Conservation (phyloP, 2,888 invertebrate genomes). For the Phasia obesa region DNA sequence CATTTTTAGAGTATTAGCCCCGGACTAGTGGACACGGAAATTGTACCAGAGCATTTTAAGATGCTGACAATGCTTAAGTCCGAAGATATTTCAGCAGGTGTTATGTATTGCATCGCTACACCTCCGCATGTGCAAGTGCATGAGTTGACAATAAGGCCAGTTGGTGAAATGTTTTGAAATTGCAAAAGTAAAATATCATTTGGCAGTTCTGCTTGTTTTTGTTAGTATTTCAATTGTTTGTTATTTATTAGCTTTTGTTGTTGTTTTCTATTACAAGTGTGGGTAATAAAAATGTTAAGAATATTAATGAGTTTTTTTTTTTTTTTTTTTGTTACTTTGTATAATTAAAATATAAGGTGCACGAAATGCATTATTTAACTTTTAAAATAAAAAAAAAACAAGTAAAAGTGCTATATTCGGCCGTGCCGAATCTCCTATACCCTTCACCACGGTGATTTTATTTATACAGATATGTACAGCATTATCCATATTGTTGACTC, state of each 20-base stretch:
- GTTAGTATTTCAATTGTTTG: background rate
- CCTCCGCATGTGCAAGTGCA: constrained; percentile 74
- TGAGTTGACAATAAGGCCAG: constrained; percentile 77
- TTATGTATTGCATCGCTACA: constrained; percentile 74
- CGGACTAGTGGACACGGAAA: constrained; percentile 74
- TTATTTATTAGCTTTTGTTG: background rate
- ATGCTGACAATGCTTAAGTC: constrained; percentile 67
- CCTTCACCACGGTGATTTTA: no score
- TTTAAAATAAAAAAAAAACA: no score
- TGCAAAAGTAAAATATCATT: background rate
- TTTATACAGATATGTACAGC: no score
- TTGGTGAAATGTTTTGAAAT: constrained; percentile 76
- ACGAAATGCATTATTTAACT: no score
- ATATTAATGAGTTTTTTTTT: constrained; percentile 7
- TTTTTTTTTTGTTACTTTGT: no score
- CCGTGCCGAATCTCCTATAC: no score
- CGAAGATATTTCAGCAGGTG: constrained; percentile 75
- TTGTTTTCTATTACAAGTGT: no score
- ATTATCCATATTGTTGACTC: no score
- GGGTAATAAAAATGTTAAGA: constrained; percentile 3
- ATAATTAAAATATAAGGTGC: no score
- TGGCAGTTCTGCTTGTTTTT: background rate
- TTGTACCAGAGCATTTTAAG: constrained; percentile 65
- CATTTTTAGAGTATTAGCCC: constrained; percentile 74
- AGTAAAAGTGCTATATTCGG: no score